Evolutionary conservation across 2,113 vertebrate species (phyloP), one percentile per base, ranked within the genome.

Genomic region (Gobius niger): DNA sequence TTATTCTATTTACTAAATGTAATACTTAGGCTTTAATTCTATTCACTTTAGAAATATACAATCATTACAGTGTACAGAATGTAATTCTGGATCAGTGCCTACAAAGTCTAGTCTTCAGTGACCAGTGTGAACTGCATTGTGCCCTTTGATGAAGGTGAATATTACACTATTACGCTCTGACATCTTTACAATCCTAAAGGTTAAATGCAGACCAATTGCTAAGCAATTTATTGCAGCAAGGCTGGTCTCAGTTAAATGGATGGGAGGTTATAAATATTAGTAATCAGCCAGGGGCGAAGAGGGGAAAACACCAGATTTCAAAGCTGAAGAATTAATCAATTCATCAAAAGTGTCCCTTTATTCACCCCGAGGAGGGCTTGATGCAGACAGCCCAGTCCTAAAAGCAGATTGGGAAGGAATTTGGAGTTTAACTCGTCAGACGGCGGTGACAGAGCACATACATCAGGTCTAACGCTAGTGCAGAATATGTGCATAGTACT

Each of bases 251-350:
- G 81, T 91, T 90, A 92, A 93, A 93, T 83, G 78, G 87, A 74
- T 88, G 67, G 59, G 62, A 6, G 89, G 91, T 92, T 92, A 94
- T 93, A 93, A 94, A 94, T 93, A 92, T 90, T 82, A 91, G 88
- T 90, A 78, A 91, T 91, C 84, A 87, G 78, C 67, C 13, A 41
- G 46, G 64, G 46, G 49, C 67, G 69, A 72, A 51, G 44, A 44
- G 69, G 74, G 76, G 77, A 82, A 86, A 82, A 84, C 76, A 82
- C 61, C 67, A 87, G 89, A 89, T 87, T 92, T 91, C 91, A 91
- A 89, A 87, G 89, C 71, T 76, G 63, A 92, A 85, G 83, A 90
- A 88, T 91, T 90, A 92, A 90, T 83, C 76, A 86, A 90, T 80
- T 86, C 84, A 95, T 94, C 89, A 93, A 81, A 90, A 82, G 59